phyloP scores from a whole-genome alignment of 2,797 vertebrate species.

The Galaxias olidus region DNA sequence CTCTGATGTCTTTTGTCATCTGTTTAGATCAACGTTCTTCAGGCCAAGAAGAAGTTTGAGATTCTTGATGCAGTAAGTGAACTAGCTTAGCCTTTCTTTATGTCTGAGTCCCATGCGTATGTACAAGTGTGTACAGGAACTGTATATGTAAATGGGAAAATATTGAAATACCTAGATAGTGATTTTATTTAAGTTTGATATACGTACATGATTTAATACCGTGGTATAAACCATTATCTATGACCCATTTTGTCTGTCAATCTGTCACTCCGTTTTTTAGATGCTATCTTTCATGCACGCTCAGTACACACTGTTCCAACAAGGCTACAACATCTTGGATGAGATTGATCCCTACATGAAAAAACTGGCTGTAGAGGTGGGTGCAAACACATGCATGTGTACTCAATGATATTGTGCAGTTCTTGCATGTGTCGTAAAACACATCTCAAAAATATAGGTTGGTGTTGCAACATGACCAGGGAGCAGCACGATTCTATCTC shows the following conservation, averaged over 20 bases:
- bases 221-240: background rate
- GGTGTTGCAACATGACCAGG: too few species aligned
- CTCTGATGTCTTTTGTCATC: slow-evolving; percentile 4
- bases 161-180: too few species aligned
- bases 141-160: too few species aligned
- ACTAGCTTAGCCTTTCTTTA: background rate
- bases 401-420: too few species aligned
- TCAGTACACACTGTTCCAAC: slow-evolving; percentile 93
- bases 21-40: slow-evolving; percentile 94
- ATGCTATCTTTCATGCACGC: slow-evolving; percentile 99
- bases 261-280: slow-evolving; percentile 61
- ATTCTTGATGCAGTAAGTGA: slow-evolving; percentile 92
- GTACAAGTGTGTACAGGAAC: background rate
- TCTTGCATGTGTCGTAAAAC: too few species aligned
- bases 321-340: slow-evolving; percentile 91
- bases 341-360: slow-evolving; percentile 97
- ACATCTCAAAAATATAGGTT: too few species aligned
- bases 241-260: background rate
- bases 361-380: slow-evolving; percentile 90
- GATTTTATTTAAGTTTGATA: too few species aligned
- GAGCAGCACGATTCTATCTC: too few species aligned
- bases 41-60: slow-evolving; percentile 99
- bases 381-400: slow-evolving; percentile 40
- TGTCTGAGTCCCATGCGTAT: background rate
- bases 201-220: too few species aligned